These are phyloP conservation scores for Hemicentrotus pulcherrimus DNA, from an alignment of 35 echinoderm and acorn worm genomes.

Conservation along the genomic window DNA sequence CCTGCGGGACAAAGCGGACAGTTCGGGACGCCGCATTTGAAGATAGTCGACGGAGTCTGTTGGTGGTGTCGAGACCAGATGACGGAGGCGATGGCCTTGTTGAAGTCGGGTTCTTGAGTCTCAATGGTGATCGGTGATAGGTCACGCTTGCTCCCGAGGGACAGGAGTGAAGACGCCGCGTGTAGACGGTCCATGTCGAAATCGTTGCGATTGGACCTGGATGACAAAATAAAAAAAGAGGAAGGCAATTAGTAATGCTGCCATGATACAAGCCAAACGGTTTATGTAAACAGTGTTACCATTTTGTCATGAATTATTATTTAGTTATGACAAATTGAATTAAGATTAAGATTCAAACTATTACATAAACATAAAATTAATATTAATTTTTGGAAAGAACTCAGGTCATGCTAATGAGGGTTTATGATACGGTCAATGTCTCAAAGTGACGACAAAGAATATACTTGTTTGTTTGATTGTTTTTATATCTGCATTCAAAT, in stretches of 20 bases:
- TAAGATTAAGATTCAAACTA: too few species aligned
- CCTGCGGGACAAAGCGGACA: background rate
- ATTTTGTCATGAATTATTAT: too few species aligned
- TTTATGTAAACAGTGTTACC: too few species aligned
- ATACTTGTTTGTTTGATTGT: too few species aligned
- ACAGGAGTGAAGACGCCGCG: background rate
- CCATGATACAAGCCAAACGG: too few species aligned
- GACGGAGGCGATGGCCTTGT: conserved; percentile 35
- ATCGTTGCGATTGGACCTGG: background rate
- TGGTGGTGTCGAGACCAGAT: conserved; percentile 34
- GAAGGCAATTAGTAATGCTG: background rate
- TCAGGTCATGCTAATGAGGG: too few species aligned
- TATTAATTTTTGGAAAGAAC: too few species aligned
- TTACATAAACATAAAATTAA: too few species aligned
- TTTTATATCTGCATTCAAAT: too few species aligned
- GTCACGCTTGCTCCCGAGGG: background rate
- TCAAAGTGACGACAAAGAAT: too few species aligned
- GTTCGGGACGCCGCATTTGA: conserved; percentile 22
- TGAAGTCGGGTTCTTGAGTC: conserved; percentile 36
- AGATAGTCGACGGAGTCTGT: background rate
- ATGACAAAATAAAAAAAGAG: background rate
- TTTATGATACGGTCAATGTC: too few species aligned
- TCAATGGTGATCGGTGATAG: conserved; percentile 31
- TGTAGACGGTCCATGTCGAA: background rate
- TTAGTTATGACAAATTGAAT: too few species aligned